Base-by-base conservation (phyloP, 2,113 vertebrate genomes). In the Panthera tigris region DNA sequence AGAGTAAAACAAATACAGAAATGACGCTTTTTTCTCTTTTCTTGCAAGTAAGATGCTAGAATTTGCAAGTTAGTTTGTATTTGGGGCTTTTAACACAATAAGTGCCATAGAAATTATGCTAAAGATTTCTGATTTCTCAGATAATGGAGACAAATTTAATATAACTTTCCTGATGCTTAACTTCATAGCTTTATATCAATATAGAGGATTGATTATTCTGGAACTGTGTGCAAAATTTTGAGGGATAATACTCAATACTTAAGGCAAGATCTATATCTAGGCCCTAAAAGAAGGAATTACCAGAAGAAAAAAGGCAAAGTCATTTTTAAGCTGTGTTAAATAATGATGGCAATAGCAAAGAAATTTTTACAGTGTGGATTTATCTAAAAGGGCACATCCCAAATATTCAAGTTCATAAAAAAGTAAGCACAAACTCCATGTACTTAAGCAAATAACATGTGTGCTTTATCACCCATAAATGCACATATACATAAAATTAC, bases 1-100 rank as follows among this genome's bases (percentile, higher is more conserved):
- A 66, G 4, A 89, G 10, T 31, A 87, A 89, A 89, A 76, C 12
- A 15, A 86, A 79, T 21, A 94, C 31, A 83, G 13, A 91, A 78
- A 93, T 97, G n/a, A 2, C 79, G 12, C 23, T 91, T 91, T 45
- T 1, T 92, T 84, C 21, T 76, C 18, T 52, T 80, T 89, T 94
- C 13, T 76, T 79, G 21, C n/a, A 89, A 23, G 63, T 29, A 55
- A 94, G 50, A 73, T 18, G 0, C 1, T 76, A 41, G 19, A 57
- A 61, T 94, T 91, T 95, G 23, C 11, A 65, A 92, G n/a, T 71
- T 29, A 91, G 84, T 84, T 41, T 50, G 31, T 66, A 63, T 95
- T 94, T 91, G 4, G 27, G 41, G 7, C 2, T 63, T 88, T 90
- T 94, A 63, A 39, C 14, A 78, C 2, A 41, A 2, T 86, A 82